phyloP scores from a whole-genome alignment of 2,113 vertebrate species.

The Ceuthmochares aereus region DNA sequence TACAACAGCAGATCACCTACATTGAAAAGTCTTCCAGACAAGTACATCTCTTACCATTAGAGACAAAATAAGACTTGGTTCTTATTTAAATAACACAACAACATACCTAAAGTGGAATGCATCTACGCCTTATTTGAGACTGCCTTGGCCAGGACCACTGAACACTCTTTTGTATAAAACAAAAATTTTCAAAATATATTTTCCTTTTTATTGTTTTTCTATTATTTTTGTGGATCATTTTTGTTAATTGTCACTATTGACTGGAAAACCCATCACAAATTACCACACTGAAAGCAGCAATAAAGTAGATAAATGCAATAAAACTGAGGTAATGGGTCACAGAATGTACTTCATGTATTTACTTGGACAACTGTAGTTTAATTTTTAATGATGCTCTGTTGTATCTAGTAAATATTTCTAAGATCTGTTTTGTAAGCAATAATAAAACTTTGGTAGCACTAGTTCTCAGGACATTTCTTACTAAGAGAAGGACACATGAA shows the following conservation, averaged over 20 bases:
- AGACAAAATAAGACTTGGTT: neutral
- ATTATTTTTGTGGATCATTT: neutral
- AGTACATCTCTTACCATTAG: neutral
- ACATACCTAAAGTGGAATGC: neutral
- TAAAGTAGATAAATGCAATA: slow-evolving; percentile 31
- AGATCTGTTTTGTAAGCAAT: slow-evolving; percentile 7
- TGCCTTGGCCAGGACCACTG: neutral
- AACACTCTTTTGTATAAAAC: neutral
- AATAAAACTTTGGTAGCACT: slow-evolving; percentile 32
- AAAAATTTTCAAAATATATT: neutral
- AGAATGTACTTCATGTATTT: slow-evolving; percentile 30
- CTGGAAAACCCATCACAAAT: slow-evolving; percentile 20
- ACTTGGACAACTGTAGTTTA: slow-evolving; percentile 26
- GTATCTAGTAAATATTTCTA: slow-evolving; percentile 10
- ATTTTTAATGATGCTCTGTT: slow-evolving; percentile 27
- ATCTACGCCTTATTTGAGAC: neutral
- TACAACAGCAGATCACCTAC: neutral
- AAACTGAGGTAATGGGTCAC: slow-evolving; percentile 45
- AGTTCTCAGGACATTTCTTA: neutral
- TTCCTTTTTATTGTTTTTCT: neutral
- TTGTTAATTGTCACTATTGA: slow-evolving; percentile 2
- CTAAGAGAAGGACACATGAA: neutral
- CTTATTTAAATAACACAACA: neutral
- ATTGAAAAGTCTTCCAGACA: neutral
- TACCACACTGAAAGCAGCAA: slow-evolving; percentile 10